Conservation (phyloP, 2,113 vertebrate genomes). For the Myotis yumanensis region DNA sequence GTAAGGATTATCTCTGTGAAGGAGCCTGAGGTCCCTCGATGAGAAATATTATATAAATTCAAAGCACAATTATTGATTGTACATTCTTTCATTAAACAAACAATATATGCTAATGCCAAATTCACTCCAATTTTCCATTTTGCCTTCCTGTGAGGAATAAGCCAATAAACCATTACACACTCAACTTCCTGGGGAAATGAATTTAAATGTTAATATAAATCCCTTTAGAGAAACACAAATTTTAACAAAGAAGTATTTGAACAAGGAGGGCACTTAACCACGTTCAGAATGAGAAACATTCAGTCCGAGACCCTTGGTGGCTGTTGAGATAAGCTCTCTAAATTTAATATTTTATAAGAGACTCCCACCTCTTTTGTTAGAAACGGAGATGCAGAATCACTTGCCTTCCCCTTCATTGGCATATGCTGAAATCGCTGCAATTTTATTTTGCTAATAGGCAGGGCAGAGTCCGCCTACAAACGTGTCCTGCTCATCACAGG, state of each 20-base stretch:
- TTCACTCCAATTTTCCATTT: constrained; percentile 75
- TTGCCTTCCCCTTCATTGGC: constrained; percentile 70
- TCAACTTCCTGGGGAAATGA: constrained; percentile 79
- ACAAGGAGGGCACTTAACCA: constrained; percentile 80
- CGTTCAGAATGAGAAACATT: constrained; percentile 75
- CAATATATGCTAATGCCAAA: constrained; percentile 73
- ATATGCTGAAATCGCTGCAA: constrained; percentile 74
- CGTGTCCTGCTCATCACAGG: constrained; percentile 75
- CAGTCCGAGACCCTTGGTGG: constrained; percentile 66
- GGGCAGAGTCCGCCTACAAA: constrained; percentile 75
- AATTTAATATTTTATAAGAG: constrained; percentile 82
- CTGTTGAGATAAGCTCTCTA: constrained; percentile 79
- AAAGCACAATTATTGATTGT: constrained; percentile 74
- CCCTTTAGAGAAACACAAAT: constrained; percentile 80
- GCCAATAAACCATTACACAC: constrained; percentile 79
- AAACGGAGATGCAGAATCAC: constrained; percentile 72
- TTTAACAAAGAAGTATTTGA: constrained; percentile 81
- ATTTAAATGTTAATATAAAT: constrained; percentile 83
- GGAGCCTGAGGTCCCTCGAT: constrained; percentile 55
- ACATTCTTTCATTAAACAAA: constrained; percentile 78
- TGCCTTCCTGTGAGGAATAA: constrained; percentile 78
- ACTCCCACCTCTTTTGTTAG: constrained; percentile 77
- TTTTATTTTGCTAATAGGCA: constrained; percentile 79
- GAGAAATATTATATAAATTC: constrained; percentile 77
- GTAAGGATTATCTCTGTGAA: constrained; percentile 45